These are phyloP conservation scores for Edolisoma coerulescens DNA, from an alignment of 2,113 vertebrate species.

Conservation along the genomic window DNA sequence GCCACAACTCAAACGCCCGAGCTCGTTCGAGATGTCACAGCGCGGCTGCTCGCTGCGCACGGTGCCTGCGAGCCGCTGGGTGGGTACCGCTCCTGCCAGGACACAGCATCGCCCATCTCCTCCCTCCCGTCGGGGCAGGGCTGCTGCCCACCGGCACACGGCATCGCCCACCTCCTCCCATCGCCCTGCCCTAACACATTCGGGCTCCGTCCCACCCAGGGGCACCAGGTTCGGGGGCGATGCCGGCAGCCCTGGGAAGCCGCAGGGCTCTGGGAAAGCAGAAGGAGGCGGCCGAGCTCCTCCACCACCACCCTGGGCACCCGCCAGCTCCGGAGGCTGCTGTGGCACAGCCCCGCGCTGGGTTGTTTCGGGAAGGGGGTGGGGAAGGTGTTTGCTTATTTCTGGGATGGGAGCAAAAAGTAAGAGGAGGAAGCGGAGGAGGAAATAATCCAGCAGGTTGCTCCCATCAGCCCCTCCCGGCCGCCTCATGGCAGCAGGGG, in stretches of 20 bases:
- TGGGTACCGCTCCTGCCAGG: background rate
- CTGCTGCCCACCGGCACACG: background rate
- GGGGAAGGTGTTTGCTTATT: background rate
- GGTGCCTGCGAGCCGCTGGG: accelerated
- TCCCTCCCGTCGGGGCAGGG: background rate
- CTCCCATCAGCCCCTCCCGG: background rate
- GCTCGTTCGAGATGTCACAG: background rate
- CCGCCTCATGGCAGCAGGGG: background rate
- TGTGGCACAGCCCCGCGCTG: background rate
- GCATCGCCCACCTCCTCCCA: background rate
- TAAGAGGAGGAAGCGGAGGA: background rate
- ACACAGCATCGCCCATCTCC: background rate
- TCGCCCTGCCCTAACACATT: accelerated
- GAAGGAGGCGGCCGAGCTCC: background rate
- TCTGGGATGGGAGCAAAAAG: background rate
- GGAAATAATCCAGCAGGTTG: background rate
- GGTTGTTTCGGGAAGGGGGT: background rate
- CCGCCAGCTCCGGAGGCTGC: background rate
- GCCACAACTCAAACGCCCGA: background rate
- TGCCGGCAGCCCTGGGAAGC: background rate
- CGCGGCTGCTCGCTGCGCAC: background rate
- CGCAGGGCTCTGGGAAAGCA: background rate
- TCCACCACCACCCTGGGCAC: background rate
- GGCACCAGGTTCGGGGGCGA: background rate
- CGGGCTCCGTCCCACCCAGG: background rate